Evolutionary conservation across 2,888 invertebrate genomes (phyloP), one percentile per base, ranked within the genome.

Genomic region (Phymatocera aterrima): DNA sequence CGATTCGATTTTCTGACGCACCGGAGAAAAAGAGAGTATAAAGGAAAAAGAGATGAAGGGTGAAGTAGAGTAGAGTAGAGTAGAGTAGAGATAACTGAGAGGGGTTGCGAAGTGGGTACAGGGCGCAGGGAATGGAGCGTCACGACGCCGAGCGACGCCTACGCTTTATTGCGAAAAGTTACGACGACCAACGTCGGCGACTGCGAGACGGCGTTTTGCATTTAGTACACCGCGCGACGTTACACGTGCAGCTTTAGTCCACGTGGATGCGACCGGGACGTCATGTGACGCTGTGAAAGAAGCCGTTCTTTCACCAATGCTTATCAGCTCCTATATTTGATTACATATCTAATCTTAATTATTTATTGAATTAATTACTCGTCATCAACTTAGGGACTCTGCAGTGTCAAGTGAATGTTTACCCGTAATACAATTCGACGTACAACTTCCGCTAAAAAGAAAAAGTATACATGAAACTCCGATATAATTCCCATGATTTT

Each of bases 191-290:
- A 10, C 57, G 0, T 61, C 10, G 34, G 28, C n/a, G 12, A 21
- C 6, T 31, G n/a, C 0, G 6, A 31, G n/a, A 61, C 34, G 34
- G 65, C 18, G 28, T 15, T 68, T 24, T 74, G 75, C 78, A 81
- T 83, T 82, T 84, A 87, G 87, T 87, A 75, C 80, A 81, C 82
- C 84, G 83, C 81, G 85, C 83, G 84, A 85, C 85, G 80, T 83
- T 83, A 82, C 82, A 78, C 79, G 77, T 64, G 77, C 75, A 68
- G 8, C 43, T 79, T 78, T 0, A 15, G 4, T 70, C 79, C 83
- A 83, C 85, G 84, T 84, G 85, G 79, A n/a, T 70, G 37, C 12
- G 46, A 40, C 15, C 6, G 3, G 3, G 21, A 43, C 28, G 28
- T 68, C 24, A 68, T 46, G 68, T 12, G 46, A 68, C 34, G 37